A percentile compares a stretch with the other conserved stretches of the same genome.
phyloP scores from a whole-genome alignment of 1,140 invertebrate species.

The Diuraphis noxia region DNA sequence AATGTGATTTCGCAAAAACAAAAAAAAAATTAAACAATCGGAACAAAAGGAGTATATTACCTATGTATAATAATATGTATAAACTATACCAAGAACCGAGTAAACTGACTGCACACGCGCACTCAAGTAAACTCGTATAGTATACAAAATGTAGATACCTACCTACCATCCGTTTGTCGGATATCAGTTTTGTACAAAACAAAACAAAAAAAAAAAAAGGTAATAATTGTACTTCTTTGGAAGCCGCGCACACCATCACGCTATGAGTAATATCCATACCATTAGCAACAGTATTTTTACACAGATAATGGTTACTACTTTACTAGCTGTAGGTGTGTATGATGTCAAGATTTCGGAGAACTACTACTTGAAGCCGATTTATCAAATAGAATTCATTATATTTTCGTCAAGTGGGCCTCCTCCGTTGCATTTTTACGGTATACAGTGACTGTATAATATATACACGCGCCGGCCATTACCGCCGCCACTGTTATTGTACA shows the following conservation, averaged over 20 bases:
- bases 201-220: neutral
- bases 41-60: neutral
- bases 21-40: conserved; percentile 2
- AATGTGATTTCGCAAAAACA: conserved; percentile 3
- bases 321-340: too few species aligned
- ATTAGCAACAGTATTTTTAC: neutral
- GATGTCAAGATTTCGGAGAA: conserved; percentile 6
- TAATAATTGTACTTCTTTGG: neutral
- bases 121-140: neutral
- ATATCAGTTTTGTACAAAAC: neutral
- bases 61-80: neutral
- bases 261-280: neutral
- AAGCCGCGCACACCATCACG: neutral
- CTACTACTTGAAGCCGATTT: neutral
- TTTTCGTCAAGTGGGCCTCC: neutral
- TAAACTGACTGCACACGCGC: neutral
- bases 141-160: neutral
- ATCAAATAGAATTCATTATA: neutral
- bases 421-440: neutral
- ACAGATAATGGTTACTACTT: neutral
- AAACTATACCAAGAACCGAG: neutral
- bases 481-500: neutral
- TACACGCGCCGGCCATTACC: neutral
- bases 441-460: neutral
- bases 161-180: neutral